Conservation (phyloP, 2,888 invertebrate genomes). For the Cremastinae sp. region DNA sequence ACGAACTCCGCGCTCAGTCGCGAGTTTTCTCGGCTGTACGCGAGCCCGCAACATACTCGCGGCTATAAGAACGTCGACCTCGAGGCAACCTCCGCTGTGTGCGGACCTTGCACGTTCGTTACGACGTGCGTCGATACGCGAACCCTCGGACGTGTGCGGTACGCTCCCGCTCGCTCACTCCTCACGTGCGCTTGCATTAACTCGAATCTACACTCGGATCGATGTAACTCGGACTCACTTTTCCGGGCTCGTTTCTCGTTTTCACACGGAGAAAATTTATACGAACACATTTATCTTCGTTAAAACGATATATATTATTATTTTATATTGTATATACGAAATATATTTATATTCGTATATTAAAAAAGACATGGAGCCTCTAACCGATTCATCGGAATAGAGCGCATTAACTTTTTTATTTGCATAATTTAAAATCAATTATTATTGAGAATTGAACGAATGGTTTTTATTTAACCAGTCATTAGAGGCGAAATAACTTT, state of each 20-base stretch:
- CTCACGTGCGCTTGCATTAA: conserved; percentile 41
- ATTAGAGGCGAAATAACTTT: too few species aligned
- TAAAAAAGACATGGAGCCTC: too few species aligned
- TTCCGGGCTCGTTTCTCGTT: neutral
- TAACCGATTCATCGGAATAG: too few species aligned
- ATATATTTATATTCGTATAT: too few species aligned
- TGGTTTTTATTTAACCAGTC: too few species aligned
- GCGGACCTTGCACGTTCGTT: conserved; percentile 3
- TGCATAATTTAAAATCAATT: too few species aligned
- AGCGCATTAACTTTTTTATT: too few species aligned
- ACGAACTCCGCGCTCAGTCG: conserved; percentile 2
- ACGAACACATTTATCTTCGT: too few species aligned
- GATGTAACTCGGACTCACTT: conserved; percentile 21
- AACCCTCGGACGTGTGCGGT: conserved; percentile 3
- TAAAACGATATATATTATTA: too few species aligned
- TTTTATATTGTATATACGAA: too few species aligned
- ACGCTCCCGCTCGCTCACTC: conserved; percentile 36
- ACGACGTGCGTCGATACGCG: conserved; percentile 24
- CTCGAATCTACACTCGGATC: conserved; percentile 27
- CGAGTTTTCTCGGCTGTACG: conserved; percentile 7
- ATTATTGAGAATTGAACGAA: too few species aligned
- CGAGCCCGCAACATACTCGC: conserved; percentile 2
- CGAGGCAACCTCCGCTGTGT: conserved; percentile 42
- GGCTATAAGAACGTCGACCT: conserved; percentile 59
- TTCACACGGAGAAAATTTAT: too few species aligned